phyloP scores from a whole-genome alignment of 2,888 invertebrate genomes.

The Andrena dorsata region DNA sequence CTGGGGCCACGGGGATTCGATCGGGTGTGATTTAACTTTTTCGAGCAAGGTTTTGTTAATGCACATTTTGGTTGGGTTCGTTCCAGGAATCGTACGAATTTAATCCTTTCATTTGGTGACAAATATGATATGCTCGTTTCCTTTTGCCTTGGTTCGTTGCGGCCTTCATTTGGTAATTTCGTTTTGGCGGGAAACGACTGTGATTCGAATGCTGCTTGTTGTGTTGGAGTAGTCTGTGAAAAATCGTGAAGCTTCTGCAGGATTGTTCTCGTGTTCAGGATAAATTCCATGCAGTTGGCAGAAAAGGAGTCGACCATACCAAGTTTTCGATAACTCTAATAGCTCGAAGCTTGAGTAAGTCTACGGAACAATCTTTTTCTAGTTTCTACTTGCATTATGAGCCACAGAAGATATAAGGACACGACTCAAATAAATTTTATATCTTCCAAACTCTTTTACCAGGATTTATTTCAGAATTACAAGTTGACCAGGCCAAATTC shows the following conservation, averaged over 20 bases:
- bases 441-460: not conserved
- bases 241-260: not conserved
- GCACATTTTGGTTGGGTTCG: not conserved
- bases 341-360: conserved; percentile 3
- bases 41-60: not conserved
- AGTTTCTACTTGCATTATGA: not conserved
- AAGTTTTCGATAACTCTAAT: conserved; percentile 46
- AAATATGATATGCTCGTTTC: not conserved
- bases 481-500: conserved; percentile 1
- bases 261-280: not conserved
- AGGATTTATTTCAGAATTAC: not conserved
- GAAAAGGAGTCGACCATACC: conserved; percentile 41
- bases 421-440: not conserved
- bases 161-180: too few species aligned
- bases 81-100: not conserved
- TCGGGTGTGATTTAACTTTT: not conserved
- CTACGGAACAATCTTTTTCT: not conserved
- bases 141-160: not conserved
- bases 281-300: conserved; percentile 18
- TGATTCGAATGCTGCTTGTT: conserved; percentile 9
- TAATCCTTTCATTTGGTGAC: not conserved
- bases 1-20: too few species aligned
- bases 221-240: not conserved
- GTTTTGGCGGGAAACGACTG: conserved; percentile 20
- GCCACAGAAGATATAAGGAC: too few species aligned